Base-by-base conservation (phyloP, 2,797 vertebrate genomes). In the Pseudocheirus occidentalis region DNA sequence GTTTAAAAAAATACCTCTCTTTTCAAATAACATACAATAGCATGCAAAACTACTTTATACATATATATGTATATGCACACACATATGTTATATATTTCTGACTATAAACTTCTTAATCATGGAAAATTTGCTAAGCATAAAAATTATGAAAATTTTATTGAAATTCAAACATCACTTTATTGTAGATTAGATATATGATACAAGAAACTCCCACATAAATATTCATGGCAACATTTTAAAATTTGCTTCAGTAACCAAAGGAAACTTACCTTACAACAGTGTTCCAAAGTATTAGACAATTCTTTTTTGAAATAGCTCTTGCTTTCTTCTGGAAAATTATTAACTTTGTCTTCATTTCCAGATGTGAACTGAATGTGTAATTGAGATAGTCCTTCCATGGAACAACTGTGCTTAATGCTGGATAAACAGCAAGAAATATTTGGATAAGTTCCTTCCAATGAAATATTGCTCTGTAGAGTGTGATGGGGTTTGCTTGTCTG, bases 321-420 rank as follows among this genome's bases (percentile, higher is more conserved):
- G 98, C 97, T 97, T 97, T 99, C 97, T 96, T 98, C 98, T 81
- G 98, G 97, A 97, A 98, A 98, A 96, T 97, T 98, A 93, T 97
- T 95, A 62, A 98, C 73, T 97, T 98, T 99, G 93, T 98, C 98
- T 94, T 98, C 98, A 96, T 98, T 99, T 97, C 99, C 98, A 90
- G 99, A 98, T 96, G 99, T 99, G 98, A 99, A 99, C 97, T 99
- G 99, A 98, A 99, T 99, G 98, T 99, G 99, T 96, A 99, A 99
- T 94, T 99, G 99, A 93, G 99, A 99, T 95, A 98, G 98, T 97
- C 98, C 98, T 91, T 98, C 98, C 96, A 97, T 98, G 1, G 98
- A 98, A 98, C 98, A 99, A 95, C 96, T 98, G 95, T 99, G 98
- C 95, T 98, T 99, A 97, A 99, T 98, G 97, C 99, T 99, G 53